Evolutionary conservation across 2,888 invertebrate species (phyloP).

Genomic region (Octodonta nipae): DNA sequence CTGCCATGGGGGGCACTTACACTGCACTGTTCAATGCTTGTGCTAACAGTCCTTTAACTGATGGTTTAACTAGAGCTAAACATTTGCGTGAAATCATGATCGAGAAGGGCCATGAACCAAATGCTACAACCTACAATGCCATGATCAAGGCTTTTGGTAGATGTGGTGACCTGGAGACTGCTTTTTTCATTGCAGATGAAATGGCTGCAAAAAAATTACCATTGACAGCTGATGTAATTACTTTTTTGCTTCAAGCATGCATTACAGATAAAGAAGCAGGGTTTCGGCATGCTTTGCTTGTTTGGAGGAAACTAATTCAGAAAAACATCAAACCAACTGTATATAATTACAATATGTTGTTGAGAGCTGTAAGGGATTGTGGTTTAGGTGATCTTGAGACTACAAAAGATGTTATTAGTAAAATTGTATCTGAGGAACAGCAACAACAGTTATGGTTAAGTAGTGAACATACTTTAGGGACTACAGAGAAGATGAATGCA

Average conservation of each 20-base stretch:
- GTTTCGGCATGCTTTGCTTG: constrained; percentile 64
- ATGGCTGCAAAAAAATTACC: constrained; percentile 52
- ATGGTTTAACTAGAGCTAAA: constrained; percentile 56
- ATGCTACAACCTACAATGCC: constrained; percentile 66
- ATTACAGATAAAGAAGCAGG: constrained; percentile 67
- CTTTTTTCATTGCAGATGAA: constrained; percentile 74
- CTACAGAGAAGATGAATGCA: not conserved
- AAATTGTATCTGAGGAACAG: constrained; percentile 11
- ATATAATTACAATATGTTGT: constrained; percentile 66
- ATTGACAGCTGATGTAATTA: constrained; percentile 55
- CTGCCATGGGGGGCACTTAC: constrained; percentile 58
- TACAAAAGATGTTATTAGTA: constrained; percentile 37
- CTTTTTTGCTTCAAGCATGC: constrained; percentile 72
- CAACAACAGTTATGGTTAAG: too few species aligned
- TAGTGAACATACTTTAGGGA: not conserved
- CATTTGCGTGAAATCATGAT: constrained; percentile 53
- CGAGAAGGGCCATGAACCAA: constrained; percentile 55
- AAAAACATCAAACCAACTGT: constrained; percentile 53
- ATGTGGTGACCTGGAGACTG: constrained; percentile 62
- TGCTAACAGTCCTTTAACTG: constrained; percentile 50
- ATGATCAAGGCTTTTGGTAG: constrained; percentile 87
- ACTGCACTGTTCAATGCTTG: constrained; percentile 83
- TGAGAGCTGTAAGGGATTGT: constrained; percentile 70
- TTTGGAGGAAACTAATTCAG: constrained; percentile 73
- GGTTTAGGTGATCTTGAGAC: constrained; percentile 54